phyloP scores from a whole-genome alignment of 2,113 vertebrate species.

The Pterocles burchelli region DNA sequence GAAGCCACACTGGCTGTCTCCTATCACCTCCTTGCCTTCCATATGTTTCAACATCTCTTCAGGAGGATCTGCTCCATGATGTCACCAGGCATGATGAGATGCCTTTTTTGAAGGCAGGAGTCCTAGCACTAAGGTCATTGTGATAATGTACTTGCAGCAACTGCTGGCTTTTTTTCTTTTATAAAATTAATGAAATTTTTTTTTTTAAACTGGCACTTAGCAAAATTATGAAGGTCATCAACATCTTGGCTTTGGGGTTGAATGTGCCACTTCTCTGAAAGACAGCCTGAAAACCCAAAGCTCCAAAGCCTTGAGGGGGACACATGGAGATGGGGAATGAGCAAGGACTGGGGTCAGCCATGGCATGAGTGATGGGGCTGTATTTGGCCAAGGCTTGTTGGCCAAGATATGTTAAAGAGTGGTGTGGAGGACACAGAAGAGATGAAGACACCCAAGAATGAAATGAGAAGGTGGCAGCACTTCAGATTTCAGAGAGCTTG shows the following conservation, averaged over 20 bases:
- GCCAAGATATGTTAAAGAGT: neutral
- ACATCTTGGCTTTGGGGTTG: neutral
- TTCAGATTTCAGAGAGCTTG: neutral
- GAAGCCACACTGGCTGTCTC: neutral
- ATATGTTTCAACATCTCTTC: neutral
- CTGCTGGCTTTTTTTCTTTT: neutral
- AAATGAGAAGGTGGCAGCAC: neutral
- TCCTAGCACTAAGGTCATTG: neutral
- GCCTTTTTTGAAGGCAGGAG: neutral
- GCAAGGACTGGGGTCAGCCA: neutral
- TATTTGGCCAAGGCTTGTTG: neutral
- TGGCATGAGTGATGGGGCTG: neutral
- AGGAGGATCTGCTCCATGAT: neutral
- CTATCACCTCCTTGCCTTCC: neutral
- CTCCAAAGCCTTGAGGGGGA: neutral
- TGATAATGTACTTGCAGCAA: neutral
- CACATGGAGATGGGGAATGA: neutral
- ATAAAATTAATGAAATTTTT: neutral
- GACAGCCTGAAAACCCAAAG: neutral
- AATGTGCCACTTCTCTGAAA: neutral
- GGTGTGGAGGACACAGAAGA: neutral
- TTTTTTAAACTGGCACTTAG: neutral
- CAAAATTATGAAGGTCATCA: neutral
- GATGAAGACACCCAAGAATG: neutral
- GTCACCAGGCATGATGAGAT: neutral